phyloP scores from a whole-genome alignment of 2,888 invertebrate species.

The Tetragonisca angustula region DNA sequence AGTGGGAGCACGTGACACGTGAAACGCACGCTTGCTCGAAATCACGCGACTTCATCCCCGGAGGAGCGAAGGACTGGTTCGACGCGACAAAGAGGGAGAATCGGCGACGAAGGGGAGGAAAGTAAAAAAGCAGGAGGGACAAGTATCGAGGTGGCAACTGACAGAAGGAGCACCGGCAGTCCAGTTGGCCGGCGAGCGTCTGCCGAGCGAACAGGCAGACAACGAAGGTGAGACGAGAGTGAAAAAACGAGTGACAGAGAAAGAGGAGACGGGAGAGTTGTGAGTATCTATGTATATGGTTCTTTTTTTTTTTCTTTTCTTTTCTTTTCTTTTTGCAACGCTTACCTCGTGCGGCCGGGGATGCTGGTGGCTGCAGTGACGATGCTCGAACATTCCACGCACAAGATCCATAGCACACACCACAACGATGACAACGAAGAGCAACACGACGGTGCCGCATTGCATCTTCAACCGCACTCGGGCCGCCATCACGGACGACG shows the following conservation, averaged over 20 bases:
- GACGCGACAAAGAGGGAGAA: not conserved
- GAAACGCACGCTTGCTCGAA: slow-evolving; percentile 49
- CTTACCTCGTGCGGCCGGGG: slow-evolving; percentile 89
- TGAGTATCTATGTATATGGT: no score
- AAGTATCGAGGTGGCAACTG: not conserved
- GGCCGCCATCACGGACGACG: slow-evolving; percentile 79
- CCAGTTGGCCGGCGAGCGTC: slow-evolving; percentile 24
- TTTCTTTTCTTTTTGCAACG: slow-evolving; percentile 53
- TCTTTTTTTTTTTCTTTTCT: no score
- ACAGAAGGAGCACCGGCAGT: slow-evolving; percentile 19
- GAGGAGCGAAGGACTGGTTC: not conserved
- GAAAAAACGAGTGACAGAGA: slow-evolving; percentile 1
- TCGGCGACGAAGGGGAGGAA: not conserved
- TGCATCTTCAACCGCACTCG: slow-evolving; percentile 82
- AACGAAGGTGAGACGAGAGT: slow-evolving; percentile 46
- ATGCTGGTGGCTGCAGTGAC: slow-evolving; percentile 87
- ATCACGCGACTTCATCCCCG: slow-evolving; percentile 37
- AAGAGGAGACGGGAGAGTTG: not conserved
- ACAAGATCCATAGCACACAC: slow-evolving; percentile 76
- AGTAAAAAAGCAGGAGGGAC: not conserved
- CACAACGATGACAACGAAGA: slow-evolving; percentile 76
- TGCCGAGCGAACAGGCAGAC: slow-evolving; percentile 1
- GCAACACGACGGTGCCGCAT: slow-evolving; percentile 76
- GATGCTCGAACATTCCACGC: slow-evolving; percentile 81
- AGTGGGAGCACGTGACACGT: slow-evolving; percentile 66